Evolutionary conservation across 2,113 vertebrate species (phyloP).

Genomic region (Pelmatolapia mariae): DNA sequence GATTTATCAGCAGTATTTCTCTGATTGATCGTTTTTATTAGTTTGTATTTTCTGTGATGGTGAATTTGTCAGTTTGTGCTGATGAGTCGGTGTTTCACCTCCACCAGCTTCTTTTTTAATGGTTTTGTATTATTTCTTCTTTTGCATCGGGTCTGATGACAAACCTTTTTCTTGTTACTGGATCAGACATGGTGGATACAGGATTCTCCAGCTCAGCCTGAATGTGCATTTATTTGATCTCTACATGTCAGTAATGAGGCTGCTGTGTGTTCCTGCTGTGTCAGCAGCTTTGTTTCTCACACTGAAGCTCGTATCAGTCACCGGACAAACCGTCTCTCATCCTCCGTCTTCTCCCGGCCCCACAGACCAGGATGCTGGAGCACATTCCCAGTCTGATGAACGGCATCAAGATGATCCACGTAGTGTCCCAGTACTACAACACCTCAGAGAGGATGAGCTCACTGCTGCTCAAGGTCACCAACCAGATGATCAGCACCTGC

Average conservation of each 20-base stretch:
- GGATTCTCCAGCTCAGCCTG: not conserved
- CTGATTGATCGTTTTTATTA: not conserved
- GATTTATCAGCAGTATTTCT: not conserved
- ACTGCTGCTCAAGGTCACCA: conserved; percentile 82
- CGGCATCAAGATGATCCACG: conserved; percentile 73
- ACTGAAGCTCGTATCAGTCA: not conserved
- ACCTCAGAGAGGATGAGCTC: conserved; percentile 78
- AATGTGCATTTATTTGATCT: not conserved
- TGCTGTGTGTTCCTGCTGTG: not conserved
- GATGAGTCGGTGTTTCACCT: not conserved
- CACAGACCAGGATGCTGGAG: conserved; percentile 64
- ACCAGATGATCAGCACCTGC: conserved; percentile 79
- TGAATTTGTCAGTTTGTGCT: not conserved
- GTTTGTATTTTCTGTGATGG: not conserved
- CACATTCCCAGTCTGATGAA: conserved; percentile 75
- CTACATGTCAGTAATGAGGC: not conserved
- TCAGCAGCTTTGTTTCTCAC: not conserved
- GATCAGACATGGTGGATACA: rapidly evolving
- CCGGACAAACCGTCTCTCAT: not conserved
- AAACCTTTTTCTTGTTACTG: not conserved
- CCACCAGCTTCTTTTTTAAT: not conserved
- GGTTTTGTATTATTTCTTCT: not conserved
- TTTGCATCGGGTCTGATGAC: not conserved
- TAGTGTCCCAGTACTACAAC: conserved; percentile 75
- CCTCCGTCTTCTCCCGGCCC: not conserved